Percentiles rank a stretch among this genome's conserved stretches.
These are phyloP conservation scores for Megaceryle torquata DNA, from an alignment of 2,113 vertebrate species.

Conservation along the genomic window DNA sequence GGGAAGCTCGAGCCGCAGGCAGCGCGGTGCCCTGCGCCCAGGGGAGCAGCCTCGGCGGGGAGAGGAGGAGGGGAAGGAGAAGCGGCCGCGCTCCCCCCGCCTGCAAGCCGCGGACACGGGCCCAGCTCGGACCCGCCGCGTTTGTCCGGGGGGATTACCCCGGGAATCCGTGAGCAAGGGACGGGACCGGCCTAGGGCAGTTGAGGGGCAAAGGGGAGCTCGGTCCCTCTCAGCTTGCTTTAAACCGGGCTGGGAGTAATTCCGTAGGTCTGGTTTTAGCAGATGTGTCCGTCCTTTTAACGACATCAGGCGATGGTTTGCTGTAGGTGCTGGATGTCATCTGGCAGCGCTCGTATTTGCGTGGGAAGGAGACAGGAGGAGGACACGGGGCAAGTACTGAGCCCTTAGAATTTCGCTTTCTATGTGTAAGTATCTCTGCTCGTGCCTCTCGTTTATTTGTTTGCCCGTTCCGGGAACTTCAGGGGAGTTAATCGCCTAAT, in stretches of 20 bases:
- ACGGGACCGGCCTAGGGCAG: background rate
- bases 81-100: background rate
- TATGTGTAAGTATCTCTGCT: background rate
- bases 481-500: background rate
- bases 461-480: background rate
- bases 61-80: background rate
- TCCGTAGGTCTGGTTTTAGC: background rate
- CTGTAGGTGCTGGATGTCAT: slow-evolving; percentile 40
- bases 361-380: slow-evolving; percentile 16
- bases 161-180: accelerated
- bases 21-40: background rate
- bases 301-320: background rate
- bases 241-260: background rate
- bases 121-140: background rate
- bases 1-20: background rate
- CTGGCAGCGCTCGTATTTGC: background rate
- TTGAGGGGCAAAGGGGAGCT: background rate
- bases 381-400: background rate
- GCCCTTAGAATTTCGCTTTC: background rate
- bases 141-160: accelerated
- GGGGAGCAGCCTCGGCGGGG: background rate
- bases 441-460: background rate
- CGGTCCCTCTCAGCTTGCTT: background rate
- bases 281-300: background rate
- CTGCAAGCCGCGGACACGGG: background rate